Conservation (phyloP, 2,113 vertebrate genomes). For the Muntiacus muntjak region DNA sequence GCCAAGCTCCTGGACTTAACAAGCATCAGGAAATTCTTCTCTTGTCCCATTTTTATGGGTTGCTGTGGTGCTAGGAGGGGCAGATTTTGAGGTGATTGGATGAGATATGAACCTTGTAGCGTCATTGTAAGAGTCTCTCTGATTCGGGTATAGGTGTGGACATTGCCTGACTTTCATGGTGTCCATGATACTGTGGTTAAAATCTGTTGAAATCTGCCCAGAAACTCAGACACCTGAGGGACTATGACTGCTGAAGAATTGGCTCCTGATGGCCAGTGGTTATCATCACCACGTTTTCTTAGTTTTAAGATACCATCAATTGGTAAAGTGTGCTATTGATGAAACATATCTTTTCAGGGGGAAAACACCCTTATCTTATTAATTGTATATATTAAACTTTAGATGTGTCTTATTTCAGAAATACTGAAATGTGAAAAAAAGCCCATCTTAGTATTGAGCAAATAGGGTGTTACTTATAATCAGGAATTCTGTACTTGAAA, state of each 20-base stretch:
- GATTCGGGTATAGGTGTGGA: background rate
- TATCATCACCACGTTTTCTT: background rate
- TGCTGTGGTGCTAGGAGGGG: background rate
- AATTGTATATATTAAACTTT: background rate
- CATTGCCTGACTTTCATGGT: background rate
- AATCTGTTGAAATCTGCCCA: background rate
- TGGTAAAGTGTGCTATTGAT: background rate
- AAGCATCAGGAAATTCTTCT: background rate
- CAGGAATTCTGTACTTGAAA: background rate
- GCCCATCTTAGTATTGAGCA: constrained; percentile 16
- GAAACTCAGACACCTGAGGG: background rate
- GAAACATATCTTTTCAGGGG: background rate
- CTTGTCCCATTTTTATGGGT: background rate
- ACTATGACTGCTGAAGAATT: background rate
- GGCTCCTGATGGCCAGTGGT: background rate
- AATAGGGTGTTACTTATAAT: background rate
- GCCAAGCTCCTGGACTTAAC: background rate
- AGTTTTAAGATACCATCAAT: background rate
- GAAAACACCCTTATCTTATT: background rate
- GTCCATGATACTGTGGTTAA: background rate
- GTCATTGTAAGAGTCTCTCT: background rate
- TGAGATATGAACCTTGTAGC: background rate
- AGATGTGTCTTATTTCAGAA: background rate
- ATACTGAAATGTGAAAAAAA: background rate
- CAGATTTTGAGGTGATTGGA: background rate